Base-by-base conservation (phyloP, 2,888 invertebrate species). In the Andrena haemorrhoa region DNA sequence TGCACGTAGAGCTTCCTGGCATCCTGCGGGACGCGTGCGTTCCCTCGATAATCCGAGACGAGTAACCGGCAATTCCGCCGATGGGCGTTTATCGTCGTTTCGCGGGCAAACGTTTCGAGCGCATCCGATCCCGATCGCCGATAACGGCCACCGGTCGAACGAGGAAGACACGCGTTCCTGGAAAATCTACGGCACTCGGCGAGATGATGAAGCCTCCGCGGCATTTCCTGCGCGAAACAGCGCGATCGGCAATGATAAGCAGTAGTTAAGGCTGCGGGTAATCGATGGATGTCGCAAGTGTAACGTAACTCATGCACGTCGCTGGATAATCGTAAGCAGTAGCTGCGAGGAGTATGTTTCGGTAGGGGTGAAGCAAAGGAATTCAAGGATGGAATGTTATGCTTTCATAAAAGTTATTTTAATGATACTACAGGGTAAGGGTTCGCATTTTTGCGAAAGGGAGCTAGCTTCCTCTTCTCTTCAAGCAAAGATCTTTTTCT, bases 1-100 rank as follows among this genome's bases (percentile, higher is more conserved):
- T 65, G 47, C 64, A 49, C 75, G 80, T 69, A 70, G 60, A 61
- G 72, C 65, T 77, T 74, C 75, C 66, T 51, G 41, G 61, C 63
- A 63, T 82, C 66, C 72, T 53, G 53, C 49, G 63, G 80, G 80
- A 80, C 63, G 41, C 70, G 75, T 75, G 70, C 66, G 53, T 23
- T 26, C 41, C 49, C 56, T 33, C 63, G 79, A 79, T 79, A 64
- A 79, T 79, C 51, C 58, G 26, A 29, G 64, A 53, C 82, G 51
- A 64, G 73, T 26, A 81, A 64, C 81, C 81, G 47, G 58, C 66
- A 65, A 69, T 61, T 71, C 35, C 33, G 35, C 26, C 41, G 49
- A 56, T 8, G n/a, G 53, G 41, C 53, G 64, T 81, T 73, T 63
- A 73, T 82, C 75, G 74, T 31, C 31, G 51, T 68, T 74, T 64